Base-by-base conservation (phyloP, 2,888 invertebrate species). In the Spodoptera picta region DNA sequence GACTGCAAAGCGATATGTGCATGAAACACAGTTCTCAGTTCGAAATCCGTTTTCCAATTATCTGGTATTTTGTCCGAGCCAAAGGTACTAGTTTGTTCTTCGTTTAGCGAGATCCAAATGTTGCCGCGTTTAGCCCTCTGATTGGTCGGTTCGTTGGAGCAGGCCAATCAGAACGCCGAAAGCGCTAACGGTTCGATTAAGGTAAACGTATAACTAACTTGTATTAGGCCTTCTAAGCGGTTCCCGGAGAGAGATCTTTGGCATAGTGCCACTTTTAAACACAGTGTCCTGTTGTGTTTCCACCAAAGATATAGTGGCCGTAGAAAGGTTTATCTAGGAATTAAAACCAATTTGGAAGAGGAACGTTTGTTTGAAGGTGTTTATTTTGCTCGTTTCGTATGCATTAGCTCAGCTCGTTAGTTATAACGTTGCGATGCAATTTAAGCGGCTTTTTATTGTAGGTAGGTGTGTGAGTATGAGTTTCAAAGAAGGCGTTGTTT, bases 31-130 rank as follows among this genome's bases (percentile, higher is more conserved):
- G 67, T 54, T 75, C 53, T 50, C 52, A 77, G 52, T 59, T 64
- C 64, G 41, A 51, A 79, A 66, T 69, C 74, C 65, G 73, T 62
- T 77, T 76, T 66, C 60, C 69, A 73, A 79, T 79, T 69, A 77
- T 77, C 62, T 67, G 59, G 31, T 66, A 61, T 63, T 73, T 72
- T 66, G 63, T 77, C 62, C 62, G 46, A 62, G 53, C 58, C 19
- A 19, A 19, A 19, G 19, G 2, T 19, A 19, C 19, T 19, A 19
- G 19, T 19, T 19, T 19, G 19, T 19, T 19, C 2, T 19, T 19
- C 19, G 19, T 19, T 19, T 19, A 19, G 19, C 19, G 1, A 19
- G 19, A 19, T 19, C 19, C 1, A 19, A 19, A 19, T 1, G 19
- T 19, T 19, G 19, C 19, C 19, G 19, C 19, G 19, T 19, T 19